Base-by-base conservation (phyloP, 1,140 invertebrate species). In the Bombus pyrosoma region DNA sequence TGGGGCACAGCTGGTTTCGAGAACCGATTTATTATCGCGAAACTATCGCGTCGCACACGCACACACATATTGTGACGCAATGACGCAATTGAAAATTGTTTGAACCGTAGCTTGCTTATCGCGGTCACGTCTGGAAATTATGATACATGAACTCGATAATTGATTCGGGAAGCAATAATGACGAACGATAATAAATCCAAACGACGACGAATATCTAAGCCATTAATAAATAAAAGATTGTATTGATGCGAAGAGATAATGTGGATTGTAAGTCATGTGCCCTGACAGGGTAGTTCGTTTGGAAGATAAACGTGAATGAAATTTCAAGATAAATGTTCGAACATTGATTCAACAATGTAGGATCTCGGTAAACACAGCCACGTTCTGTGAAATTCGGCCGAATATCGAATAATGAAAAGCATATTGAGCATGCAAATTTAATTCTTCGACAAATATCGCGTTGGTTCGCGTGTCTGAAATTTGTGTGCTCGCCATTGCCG, bases 1-100 rank as follows among this genome's bases (percentile, higher is more conserved):
- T 18, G 37, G 39, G 62, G 62, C 71, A 83, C 86, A 89, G 88
- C 89, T 91, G 89, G 75, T 72, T 80, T 81, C 34, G 34, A 59
- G 74, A 76, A 53, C 18, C 71, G 75, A 87, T 80, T 87, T 81
- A 53, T 53, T 53, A 90, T 85, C 82, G 82, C 66, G 69, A n/a
- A 59, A 71, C 59, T 62, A 86, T 81, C 80, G 69, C 77, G 34
- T 32, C 1, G 10, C 25, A 37, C 12, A 59, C 57, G 25, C 25
- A 37, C 15, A 59, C 41, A 37, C 64, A 22, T 74, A 80, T 85
- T 73, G 77, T 71, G 76, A 80, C 47, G 39, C 68, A 85, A 80
- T 34, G 37, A 47, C 32, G 75, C 32, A 66, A 71, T 25, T 32
- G 39, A 34, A 69, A 78, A 79, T 71, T 41, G 25, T 84, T 71